These are phyloP conservation scores for Sisyra terminalis DNA, from an alignment of 2,888 invertebrate species.

Conservation along the genomic window DNA sequence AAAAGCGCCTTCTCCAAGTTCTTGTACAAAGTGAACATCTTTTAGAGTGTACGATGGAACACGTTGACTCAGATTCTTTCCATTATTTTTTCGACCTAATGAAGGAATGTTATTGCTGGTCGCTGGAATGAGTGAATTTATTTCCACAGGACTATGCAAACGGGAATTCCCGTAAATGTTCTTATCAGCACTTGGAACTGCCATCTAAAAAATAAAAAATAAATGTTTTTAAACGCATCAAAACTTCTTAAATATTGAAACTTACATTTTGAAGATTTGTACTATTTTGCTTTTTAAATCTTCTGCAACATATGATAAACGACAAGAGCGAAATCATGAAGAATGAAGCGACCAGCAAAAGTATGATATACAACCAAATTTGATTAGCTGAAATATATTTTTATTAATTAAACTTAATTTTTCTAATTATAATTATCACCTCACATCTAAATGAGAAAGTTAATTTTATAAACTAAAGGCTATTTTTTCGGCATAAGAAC, in stretches of 20 bases:
- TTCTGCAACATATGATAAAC: conserved; percentile 45
- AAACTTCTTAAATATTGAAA: too few species aligned
- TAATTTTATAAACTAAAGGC: too few species aligned
- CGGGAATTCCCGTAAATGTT: conserved; percentile 70
- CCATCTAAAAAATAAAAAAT: conserved; percentile 27
- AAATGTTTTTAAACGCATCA: background rate
- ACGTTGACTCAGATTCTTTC: conserved; percentile 26
- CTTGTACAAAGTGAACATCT: conserved; percentile 74
- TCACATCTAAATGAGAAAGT: too few species aligned
- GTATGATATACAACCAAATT: conserved; percentile 66
- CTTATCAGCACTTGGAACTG: conserved; percentile 54
- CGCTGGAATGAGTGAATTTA: conserved; percentile 58
- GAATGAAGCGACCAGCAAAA: conserved; percentile 36
- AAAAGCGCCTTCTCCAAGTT: conserved; percentile 91
- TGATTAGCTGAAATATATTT: conserved; percentile 47
- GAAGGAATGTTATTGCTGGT: conserved; percentile 31
- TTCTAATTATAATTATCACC: too few species aligned
- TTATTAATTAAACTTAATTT: too few species aligned
- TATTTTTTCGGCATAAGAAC: background rate
- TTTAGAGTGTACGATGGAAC: conserved; percentile 76
- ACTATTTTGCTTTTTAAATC: conserved; percentile 32
- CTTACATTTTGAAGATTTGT: conserved; percentile 47
- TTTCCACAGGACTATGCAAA: conserved; percentile 64
- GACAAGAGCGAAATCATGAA: conserved; percentile 35
- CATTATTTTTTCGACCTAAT: conserved; percentile 19